Percentiles rank a stretch among this genome's conserved stretches.
phyloP scores from a whole-genome alignment of 2,888 invertebrate genomes.

The Drosophila niveifrons region DNA sequence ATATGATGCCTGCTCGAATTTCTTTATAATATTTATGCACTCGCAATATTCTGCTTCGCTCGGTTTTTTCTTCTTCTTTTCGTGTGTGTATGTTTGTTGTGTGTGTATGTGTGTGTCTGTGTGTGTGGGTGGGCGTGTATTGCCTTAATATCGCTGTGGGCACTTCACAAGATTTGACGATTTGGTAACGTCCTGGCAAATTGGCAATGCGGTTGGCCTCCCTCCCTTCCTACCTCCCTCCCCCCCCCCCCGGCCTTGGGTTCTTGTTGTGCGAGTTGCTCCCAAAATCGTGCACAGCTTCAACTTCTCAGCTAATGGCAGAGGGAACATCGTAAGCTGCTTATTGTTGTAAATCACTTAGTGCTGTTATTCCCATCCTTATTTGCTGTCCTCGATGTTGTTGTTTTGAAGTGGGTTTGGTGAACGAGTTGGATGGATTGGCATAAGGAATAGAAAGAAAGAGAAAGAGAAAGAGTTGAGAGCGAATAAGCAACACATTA shows the following conservation, averaged over 20 bases:
- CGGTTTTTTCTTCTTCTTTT: neutral
- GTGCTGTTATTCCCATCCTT: slow-evolving; percentile 7
- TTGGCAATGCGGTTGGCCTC: slow-evolving; percentile 26
- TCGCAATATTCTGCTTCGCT: slow-evolving; percentile 1
- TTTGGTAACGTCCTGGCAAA: slow-evolving; percentile 30
- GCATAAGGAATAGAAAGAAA: neutral
- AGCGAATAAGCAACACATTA: slow-evolving; percentile 11
- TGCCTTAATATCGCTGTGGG: slow-evolving; percentile 30
- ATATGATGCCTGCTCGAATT: slow-evolving; percentile 48
- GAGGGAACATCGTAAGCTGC: slow-evolving; percentile 51
- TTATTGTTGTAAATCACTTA: slow-evolving; percentile 48
- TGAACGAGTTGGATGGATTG: slow-evolving; percentile 10
- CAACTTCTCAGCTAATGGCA: no score
- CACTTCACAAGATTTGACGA: slow-evolving; percentile 30
- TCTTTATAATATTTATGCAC: slow-evolving; percentile 61
- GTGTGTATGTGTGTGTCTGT: slow-evolving; percentile 12
- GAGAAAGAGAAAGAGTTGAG: no score
- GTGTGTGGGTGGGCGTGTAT: slow-evolving; percentile 17
- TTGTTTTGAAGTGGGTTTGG: no score
- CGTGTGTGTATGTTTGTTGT: slow-evolving; percentile 11
- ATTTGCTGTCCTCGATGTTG: neutral
- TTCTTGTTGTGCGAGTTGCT: slow-evolving; percentile 3
- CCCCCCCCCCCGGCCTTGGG: no score
- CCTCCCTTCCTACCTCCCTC: no score
- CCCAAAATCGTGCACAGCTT: neutral